Base-by-base conservation (phyloP, 2,888 invertebrate genomes). In the Idaea aversata region DNA sequence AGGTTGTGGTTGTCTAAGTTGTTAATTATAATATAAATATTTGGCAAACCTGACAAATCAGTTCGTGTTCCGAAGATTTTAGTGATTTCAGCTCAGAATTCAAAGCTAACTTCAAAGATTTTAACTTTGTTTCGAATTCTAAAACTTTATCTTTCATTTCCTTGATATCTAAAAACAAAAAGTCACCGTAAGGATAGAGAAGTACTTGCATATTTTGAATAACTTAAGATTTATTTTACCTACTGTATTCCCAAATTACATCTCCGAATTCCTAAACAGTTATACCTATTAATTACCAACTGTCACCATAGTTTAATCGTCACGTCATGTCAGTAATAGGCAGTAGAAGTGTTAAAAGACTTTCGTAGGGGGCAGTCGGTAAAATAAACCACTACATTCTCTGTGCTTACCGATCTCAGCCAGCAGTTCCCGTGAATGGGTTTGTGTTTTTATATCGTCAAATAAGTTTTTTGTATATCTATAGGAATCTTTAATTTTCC, bases 101-200 rank as follows among this genome's bases (percentile, higher is more conserved):
- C 34, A 89, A 67, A 69, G 76, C 78, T 15, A 67, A 71, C 76
- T 90, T 90, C 5, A 85, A 79, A 6, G 67, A 66, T 71, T 76
- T 81, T 6, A 91, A 83, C 70, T 80, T 86, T 0, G 69, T 75
- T 69, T 92, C 91, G n/a, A 92, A 72, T 64, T 82, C 81, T 7
- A 85, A 64, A 2, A 88, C 82, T 69, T 82, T 84, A 59, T 70
- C 84, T 75, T 87, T 90, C 57, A 91, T 72, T 25, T 88, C 87
- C 15, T 86, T 80, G 13, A 91, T 81, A 72, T 91, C 92, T 92
- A 77, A 36, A 81, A 84, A 62, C 62, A 63, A 36, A 36, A 16
- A 15, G 15, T 4, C 15, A 4, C 5, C 16, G 3, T 16, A 25
- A 25, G 25, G 25, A 25, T 25, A 25, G 25, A 25, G 25, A 25